These are phyloP conservation scores for Brachypterus glaber DNA, from an alignment of 2,888 invertebrate species.

Conservation along the genomic window DNA sequence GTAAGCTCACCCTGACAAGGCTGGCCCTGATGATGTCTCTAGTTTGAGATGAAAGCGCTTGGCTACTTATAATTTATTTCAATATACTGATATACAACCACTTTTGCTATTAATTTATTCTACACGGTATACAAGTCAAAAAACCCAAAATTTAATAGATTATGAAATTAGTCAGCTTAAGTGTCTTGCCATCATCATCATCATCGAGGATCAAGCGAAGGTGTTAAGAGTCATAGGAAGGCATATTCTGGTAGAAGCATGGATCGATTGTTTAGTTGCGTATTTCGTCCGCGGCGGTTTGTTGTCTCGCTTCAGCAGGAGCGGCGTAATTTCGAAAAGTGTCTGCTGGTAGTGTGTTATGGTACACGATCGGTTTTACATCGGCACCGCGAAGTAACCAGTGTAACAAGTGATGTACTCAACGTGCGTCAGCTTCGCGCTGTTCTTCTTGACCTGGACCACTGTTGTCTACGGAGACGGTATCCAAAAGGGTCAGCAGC, in stretches of 20 bases:
- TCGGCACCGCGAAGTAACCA: constrained; percentile 13
- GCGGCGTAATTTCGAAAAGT: background rate
- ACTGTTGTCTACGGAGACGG: constrained; percentile 10
- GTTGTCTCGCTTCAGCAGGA: constrained; percentile 10
- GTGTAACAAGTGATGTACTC: constrained; percentile 21
- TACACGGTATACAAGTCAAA: too few species aligned
- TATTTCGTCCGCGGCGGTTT: constrained; percentile 18
- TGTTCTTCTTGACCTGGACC: constrained; percentile 17
- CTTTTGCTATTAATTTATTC: too few species aligned
- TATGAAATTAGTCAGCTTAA: too few species aligned
- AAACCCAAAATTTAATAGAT: too few species aligned
- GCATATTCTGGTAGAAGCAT: background rate
- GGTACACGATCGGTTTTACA: constrained; percentile 20
- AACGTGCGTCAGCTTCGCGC: constrained; percentile 16
- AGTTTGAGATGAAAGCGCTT: too few species aligned
- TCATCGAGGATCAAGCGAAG: too few species aligned
- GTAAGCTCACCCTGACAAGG: too few species aligned
- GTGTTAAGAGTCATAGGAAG: background rate
- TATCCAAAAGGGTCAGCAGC: constrained; percentile 16
- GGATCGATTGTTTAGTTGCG: constrained; percentile 22
- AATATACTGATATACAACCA: too few species aligned
- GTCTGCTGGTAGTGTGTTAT: constrained; percentile 20
- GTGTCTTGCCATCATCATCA: too few species aligned
- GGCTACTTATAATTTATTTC: too few species aligned
- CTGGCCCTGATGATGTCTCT: too few species aligned